These are phyloP conservation scores for Brachyhypopomus occidentalis DNA, from an alignment of 2,113 vertebrate species.

Conservation along the genomic window DNA sequence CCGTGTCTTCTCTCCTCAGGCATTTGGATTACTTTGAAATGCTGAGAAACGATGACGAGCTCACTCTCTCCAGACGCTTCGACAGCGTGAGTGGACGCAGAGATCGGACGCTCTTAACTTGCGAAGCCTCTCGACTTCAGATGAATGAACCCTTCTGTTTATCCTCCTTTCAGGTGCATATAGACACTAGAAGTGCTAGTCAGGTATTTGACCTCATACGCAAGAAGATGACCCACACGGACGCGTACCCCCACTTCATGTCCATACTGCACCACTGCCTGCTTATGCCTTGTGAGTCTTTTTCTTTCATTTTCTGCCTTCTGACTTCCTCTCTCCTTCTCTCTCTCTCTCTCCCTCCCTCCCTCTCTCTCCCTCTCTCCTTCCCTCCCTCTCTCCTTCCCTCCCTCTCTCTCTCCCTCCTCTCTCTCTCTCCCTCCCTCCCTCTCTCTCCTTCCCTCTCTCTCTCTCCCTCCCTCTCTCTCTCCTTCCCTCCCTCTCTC, in stretches of 20 bases:
- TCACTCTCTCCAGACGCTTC: constrained; percentile 94
- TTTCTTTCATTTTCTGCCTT: not conserved
- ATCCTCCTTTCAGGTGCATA: constrained; percentile 81
- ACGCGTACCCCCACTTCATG: constrained; percentile 97
- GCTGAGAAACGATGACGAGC: constrained; percentile 96
- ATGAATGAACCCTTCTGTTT: constrained; percentile 1
- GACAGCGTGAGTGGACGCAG: constrained; percentile 79
- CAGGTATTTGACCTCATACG: constrained; percentile 97
- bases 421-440: too few relatives aligned
- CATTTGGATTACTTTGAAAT: constrained; percentile 99
- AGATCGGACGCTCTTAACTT: not conserved
- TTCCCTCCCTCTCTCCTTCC: too few relatives aligned
- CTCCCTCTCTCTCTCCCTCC: too few relatives aligned
- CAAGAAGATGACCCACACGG: constrained; percentile 94
- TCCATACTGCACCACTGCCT: constrained; percentile 98
- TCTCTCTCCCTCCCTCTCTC: too few relatives aligned
- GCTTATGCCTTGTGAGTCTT: constrained; percentile 96
- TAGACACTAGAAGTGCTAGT: constrained; percentile 96
- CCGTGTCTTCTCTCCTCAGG: constrained; percentile 66
- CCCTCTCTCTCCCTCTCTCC: too few relatives aligned
- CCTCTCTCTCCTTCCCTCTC: too few relatives aligned
- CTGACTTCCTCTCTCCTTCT: too few relatives aligned
- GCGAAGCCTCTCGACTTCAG: not conserved
- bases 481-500: too few relatives aligned
- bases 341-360: too few relatives aligned